phyloP scores from a whole-genome alignment of 2,888 invertebrate species.

The Scaptomyza polygonia region DNA sequence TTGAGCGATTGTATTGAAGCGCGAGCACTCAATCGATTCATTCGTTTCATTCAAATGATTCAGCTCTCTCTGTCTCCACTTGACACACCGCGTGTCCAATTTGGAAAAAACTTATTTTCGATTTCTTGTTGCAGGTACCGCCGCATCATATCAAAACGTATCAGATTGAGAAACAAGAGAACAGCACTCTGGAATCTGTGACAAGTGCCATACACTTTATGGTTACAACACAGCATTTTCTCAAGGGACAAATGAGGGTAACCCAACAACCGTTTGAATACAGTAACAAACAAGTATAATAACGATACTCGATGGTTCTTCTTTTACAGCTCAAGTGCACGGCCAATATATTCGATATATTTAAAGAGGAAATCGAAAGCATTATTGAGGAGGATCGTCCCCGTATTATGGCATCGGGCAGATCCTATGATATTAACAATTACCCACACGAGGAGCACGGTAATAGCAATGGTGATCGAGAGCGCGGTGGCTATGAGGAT shows the following conservation, averaged over 20 bases:
- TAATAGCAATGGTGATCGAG: slow-evolving; percentile 54
- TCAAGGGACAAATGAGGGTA: slow-evolving; percentile 83
- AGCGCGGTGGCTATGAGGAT: slow-evolving; percentile 80
- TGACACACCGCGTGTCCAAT: slow-evolving; percentile 39
- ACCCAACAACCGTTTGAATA: slow-evolving; percentile 15
- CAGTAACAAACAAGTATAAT: too few species aligned
- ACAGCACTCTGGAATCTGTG: slow-evolving; percentile 82
- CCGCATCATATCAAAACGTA: slow-evolving; percentile 83
- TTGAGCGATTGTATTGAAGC: slow-evolving; percentile 33
- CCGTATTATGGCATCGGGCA: slow-evolving; percentile 84
- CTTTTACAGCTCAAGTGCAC: slow-evolving; percentile 82
- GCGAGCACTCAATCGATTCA: slow-evolving; percentile 20
- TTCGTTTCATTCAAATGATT: slow-evolving; percentile 8
- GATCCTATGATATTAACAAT: slow-evolving; percentile 83
- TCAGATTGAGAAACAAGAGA: slow-evolving; percentile 82
- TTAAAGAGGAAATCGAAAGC: slow-evolving; percentile 84
- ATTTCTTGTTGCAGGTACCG: slow-evolving; percentile 72
- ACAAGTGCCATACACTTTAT: slow-evolving; percentile 83
- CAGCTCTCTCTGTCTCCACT: slow-evolving; percentile 18
- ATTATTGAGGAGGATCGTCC: slow-evolving; percentile 84
- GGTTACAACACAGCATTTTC: slow-evolving; percentile 83
- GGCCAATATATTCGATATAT: slow-evolving; percentile 84
- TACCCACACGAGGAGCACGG: slow-evolving; percentile 82
- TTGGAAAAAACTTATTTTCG: slow-evolving; percentile 13
- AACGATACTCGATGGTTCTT: background rate